A percentile compares a stretch with the other conserved stretches of the same genome.
Conservation (phyloP, 1,140 invertebrate genomes). For the Ceratina japonica region DNA sequence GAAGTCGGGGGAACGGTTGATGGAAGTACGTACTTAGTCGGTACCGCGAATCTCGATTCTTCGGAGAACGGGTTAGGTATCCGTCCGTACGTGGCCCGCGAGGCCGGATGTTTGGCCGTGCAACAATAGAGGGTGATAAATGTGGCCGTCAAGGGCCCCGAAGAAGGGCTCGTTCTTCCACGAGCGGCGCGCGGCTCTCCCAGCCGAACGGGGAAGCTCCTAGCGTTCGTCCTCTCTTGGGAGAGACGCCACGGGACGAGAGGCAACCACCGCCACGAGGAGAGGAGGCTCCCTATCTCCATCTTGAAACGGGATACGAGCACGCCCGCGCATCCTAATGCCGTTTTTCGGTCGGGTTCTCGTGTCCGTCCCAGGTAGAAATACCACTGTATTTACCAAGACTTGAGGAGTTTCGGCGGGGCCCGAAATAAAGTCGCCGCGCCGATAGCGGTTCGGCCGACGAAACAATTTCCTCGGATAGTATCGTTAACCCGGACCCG, state of each 20-base stretch:
- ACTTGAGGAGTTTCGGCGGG: conserved; percentile 8
- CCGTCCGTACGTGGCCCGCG: conserved; percentile 59
- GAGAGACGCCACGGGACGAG: conserved; percentile 53
- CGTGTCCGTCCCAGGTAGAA: conserved; percentile 34
- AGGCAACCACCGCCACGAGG: conserved; percentile 29
- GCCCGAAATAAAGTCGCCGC: not conserved
- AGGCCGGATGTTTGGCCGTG: conserved; percentile 74
- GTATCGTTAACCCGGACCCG: not conserved
- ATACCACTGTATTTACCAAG: conserved; percentile 25
- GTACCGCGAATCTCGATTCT: conserved; percentile 71
- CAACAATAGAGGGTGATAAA: conserved; percentile 77
- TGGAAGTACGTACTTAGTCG: conserved; percentile 22
- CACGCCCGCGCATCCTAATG: conserved; percentile 75
- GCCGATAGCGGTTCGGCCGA: not conserved
- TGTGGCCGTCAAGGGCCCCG: conserved; percentile 70
- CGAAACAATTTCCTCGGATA: conserved; percentile 15
- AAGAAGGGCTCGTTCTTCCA: conserved; percentile 68
- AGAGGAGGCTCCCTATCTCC: conserved; percentile 70
- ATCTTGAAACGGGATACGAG: conserved; percentile 78
- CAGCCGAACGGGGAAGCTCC: conserved; percentile 41
- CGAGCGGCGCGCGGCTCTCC: conserved; percentile 50
- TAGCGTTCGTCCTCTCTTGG: conserved; percentile 53
- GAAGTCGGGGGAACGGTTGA: conserved; percentile 18
- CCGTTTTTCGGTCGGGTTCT: conserved; percentile 57
- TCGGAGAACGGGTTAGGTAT: conserved; percentile 40